Conservation (phyloP, 2,888 invertebrate genomes). For the Macrosoma leucophasiata region DNA sequence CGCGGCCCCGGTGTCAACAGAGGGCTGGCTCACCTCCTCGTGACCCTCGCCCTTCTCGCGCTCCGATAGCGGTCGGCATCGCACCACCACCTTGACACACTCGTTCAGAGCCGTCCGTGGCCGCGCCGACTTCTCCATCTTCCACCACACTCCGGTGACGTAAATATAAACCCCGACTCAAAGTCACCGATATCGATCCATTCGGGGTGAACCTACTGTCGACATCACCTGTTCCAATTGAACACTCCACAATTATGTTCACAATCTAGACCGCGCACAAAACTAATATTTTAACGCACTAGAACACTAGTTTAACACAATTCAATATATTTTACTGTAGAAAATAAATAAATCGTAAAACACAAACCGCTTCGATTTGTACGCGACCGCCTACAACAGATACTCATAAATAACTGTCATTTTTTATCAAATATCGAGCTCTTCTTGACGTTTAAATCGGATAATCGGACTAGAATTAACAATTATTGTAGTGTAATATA, state of each 20-base stretch:
- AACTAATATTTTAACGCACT: slow-evolving; percentile 32
- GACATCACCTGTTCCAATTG: slow-evolving; percentile 58
- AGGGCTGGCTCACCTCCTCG: slow-evolving; percentile 68
- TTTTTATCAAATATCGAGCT: slow-evolving; percentile 28
- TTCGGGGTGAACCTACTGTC: slow-evolving; percentile 52
- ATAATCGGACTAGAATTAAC: slow-evolving; percentile 5
- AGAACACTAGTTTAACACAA: slow-evolving; percentile 41
- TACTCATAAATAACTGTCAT: slow-evolving; percentile 60
- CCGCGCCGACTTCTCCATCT: slow-evolving; percentile 69
- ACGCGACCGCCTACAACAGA: slow-evolving; percentile 44
- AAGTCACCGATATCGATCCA: slow-evolving; percentile 72
- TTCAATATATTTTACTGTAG: slow-evolving; percentile 50
- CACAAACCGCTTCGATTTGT: slow-evolving; percentile 36
- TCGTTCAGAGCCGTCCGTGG: slow-evolving; percentile 80
- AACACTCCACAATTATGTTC: slow-evolving; percentile 27
- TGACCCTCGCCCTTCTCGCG: slow-evolving; percentile 87
- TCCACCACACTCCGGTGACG: slow-evolving; percentile 42
- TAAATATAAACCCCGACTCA: slow-evolving; percentile 46
- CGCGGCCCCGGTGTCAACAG: slow-evolving; percentile 43
- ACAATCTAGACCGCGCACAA: slow-evolving; percentile 28
- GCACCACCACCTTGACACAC: slow-evolving; percentile 96
- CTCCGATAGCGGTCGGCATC: slow-evolving; percentile 95
- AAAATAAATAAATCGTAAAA: slow-evolving; percentile 68
- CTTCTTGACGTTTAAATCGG: slow-evolving; percentile 26
- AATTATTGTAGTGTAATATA: no score